These are phyloP conservation scores for Coenonympha arcania DNA, from an alignment of 2,888 invertebrate species.

Conservation along the genomic window DNA sequence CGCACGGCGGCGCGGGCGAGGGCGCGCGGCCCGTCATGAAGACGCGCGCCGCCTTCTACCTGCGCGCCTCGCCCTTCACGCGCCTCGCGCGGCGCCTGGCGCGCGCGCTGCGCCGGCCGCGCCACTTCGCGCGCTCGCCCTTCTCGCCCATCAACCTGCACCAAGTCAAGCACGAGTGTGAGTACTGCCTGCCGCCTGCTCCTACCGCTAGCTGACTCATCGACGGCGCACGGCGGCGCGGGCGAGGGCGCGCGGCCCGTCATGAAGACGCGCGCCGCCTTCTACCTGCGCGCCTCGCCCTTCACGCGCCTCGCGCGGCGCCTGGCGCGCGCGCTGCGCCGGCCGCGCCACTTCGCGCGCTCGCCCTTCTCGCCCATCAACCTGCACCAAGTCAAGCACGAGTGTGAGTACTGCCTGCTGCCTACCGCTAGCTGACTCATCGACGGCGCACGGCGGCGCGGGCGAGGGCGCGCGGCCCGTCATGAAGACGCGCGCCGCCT, in stretches of 20 bases:
- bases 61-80: conserved; percentile 92
- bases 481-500: conserved; percentile 97
- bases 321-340: conserved; percentile 85
- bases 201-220: too few relatives aligned
- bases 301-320: conserved; percentile 91
- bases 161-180: conserved; percentile 91
- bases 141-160: conserved; percentile 83
- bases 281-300: conserved; percentile 93
- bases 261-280: conserved; percentile 97
- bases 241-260: conserved; percentile 85
- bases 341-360: conserved; percentile 89
- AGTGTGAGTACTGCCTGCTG: conserved; percentile 76
- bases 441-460: conserved; percentile 88
- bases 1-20: conserved; percentile 83
- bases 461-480: conserved; percentile 85
- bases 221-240: conserved; percentile 88
- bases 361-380: conserved; percentile 87
- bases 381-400: conserved; percentile 87
- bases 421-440: too few relatives aligned
- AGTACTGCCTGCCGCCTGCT: conserved; percentile 38
- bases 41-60: conserved; percentile 96
- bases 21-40: conserved; percentile 94
- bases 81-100: conserved; percentile 91
- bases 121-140: conserved; percentile 92
- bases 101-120: conserved; percentile 83